Conservation (phyloP, 1,140 invertebrate genomes). For the Lordiphosa stackelbergi region DNA sequence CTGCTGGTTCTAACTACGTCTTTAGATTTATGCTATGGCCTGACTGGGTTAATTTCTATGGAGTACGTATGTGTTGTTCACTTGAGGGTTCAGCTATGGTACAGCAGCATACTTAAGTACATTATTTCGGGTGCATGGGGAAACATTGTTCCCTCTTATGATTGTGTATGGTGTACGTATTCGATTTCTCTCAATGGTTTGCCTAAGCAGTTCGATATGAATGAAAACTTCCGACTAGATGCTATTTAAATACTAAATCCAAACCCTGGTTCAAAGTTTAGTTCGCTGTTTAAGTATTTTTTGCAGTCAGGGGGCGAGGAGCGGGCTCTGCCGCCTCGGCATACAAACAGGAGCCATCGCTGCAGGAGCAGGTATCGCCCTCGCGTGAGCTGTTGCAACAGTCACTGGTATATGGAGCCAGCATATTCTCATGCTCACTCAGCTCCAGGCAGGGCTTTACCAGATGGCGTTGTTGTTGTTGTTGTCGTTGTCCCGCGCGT, state of each 20-base stretch:
- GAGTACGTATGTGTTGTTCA: conserved; percentile 56
- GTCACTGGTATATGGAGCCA: conserved; percentile 60
- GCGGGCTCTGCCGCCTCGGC: conserved; percentile 68
- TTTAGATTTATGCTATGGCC: conserved; percentile 31
- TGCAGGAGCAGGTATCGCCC: conserved; percentile 76
- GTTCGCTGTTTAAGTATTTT: conserved; percentile 48
- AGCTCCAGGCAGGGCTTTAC: conserved; percentile 51
- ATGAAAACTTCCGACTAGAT: conserved; percentile 65
- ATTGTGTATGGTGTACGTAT: conserved; percentile 39
- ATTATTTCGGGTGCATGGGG: conserved; percentile 24
- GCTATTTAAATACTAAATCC: conserved; percentile 56
- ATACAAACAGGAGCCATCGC: conserved; percentile 75
- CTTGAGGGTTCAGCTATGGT: conserved; percentile 29
- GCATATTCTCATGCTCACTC: conserved; percentile 21
- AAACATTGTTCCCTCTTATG: conserved; percentile 17
- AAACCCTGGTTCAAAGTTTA: conserved; percentile 1
- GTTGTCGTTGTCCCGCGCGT: conserved; percentile 11
- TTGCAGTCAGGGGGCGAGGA: conserved; percentile 49
- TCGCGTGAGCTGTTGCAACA: conserved; percentile 75
- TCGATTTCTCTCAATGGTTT: conserved; percentile 24
- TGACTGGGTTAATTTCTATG: conserved; percentile 46
- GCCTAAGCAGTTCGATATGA: conserved; percentile 59
- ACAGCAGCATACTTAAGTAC: conserved; percentile 65
- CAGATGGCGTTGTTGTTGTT: conserved; percentile 8
- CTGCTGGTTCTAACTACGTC: conserved; percentile 48